Conservation (phyloP, 2,888 invertebrate genomes). For the Nowickia ferox region DNA sequence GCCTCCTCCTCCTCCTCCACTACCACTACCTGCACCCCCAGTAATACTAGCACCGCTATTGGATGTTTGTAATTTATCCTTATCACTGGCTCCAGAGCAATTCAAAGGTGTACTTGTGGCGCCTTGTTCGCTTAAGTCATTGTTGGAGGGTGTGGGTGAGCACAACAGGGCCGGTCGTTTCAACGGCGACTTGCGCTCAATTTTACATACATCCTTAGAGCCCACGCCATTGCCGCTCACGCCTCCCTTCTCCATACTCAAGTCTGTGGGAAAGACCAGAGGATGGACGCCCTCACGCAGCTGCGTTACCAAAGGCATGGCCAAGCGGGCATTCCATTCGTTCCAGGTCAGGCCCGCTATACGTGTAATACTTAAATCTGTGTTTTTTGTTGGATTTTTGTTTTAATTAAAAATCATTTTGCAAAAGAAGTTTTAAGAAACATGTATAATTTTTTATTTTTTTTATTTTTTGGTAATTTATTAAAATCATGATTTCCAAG, state of each 20-base stretch:
- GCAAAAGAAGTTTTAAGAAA: background rate
- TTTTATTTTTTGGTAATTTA: slow-evolving; percentile 27
- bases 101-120: slow-evolving; percentile 66
- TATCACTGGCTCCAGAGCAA: slow-evolving; percentile 62
- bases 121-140: slow-evolving; percentile 57
- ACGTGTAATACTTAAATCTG: slow-evolving; percentile 90
- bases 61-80: slow-evolving; percentile 61
- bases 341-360: slow-evolving; percentile 89
- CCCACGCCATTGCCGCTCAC: slow-evolving; percentile 59
- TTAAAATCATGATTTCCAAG: slow-evolving; percentile 20
- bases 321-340: slow-evolving; percentile 90
- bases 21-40: slow-evolving; percentile 23
- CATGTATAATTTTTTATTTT: background rate
- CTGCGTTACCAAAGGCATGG: slow-evolving; percentile 87
- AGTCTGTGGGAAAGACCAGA: slow-evolving; percentile 82
- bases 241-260: slow-evolving; percentile 81
- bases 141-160: slow-evolving; percentile 65
- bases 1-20: slow-evolving; percentile 69
- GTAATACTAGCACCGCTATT: slow-evolving; percentile 22
- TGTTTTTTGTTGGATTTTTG: slow-evolving; percentile 72
- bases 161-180: slow-evolving; percentile 51
- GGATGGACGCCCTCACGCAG: slow-evolving; percentile 85
- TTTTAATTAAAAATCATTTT: slow-evolving; percentile 58
- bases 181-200: slow-evolving; percentile 78
- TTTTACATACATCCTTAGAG: slow-evolving; percentile 57